Conservation (phyloP, 2,888 invertebrate genomes). For the Rotaria socialis region DNA sequence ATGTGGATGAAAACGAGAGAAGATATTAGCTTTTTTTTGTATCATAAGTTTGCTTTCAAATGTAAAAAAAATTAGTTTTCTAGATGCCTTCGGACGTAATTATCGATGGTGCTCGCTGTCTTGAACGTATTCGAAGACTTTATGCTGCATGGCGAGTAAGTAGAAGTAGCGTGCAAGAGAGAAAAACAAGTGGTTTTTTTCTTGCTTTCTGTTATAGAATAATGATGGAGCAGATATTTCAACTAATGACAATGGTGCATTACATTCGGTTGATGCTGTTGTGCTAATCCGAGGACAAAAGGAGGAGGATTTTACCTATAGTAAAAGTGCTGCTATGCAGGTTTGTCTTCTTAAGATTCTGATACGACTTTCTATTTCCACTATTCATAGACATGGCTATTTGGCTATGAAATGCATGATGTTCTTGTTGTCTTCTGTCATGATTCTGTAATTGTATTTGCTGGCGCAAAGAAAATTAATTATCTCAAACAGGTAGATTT, state of each 20-base stretch:
- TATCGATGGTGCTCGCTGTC: background rate
- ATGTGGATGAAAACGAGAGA: background rate
- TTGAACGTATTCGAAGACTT: background rate
- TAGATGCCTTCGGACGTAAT: background rate
- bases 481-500: constrained; percentile 73
- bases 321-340: constrained; percentile 21
- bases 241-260: background rate
- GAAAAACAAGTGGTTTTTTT: too few species aligned
- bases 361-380: too few species aligned
- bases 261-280: background rate
- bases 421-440: constrained; percentile 85
- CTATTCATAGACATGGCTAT: constrained; percentile 76
- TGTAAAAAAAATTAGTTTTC: background rate
- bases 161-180: background rate
- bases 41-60: background rate
- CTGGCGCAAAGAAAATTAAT: constrained; percentile 95
- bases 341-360: background rate
- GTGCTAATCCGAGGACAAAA: background rate
- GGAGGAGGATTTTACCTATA: background rate
- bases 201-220: background rate
- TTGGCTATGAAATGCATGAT: constrained; percentile 92
- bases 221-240: background rate
- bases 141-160: background rate
- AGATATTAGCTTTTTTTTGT: too few species aligned
- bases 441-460: constrained; percentile 78